Conservation (phyloP, 2,797 vertebrate species). For the Hyperoplus lanceolatus region DNA sequence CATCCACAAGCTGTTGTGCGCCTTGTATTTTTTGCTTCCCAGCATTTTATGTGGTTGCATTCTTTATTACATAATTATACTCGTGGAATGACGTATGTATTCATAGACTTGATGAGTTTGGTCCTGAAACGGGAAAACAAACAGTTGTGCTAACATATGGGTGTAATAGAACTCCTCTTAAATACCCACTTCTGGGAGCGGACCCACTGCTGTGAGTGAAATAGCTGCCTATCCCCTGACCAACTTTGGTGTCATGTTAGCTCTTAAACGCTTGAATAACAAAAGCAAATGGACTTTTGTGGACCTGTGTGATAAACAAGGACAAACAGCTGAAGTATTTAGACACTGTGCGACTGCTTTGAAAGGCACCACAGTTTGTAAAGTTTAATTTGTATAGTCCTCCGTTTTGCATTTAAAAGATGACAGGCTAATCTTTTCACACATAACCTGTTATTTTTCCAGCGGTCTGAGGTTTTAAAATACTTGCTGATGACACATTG, state of each 20-base stretch:
- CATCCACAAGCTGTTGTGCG: constrained; percentile 1
- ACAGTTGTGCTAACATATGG: constrained; percentile 11
- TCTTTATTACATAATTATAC: constrained; percentile 32
- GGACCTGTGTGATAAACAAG: background rate
- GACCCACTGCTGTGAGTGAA: background rate
- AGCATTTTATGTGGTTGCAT: constrained; percentile 13
- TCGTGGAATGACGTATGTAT: constrained; percentile 25
- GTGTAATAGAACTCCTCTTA: background rate
- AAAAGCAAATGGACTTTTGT: background rate
- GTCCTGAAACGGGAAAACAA: constrained; percentile 34
- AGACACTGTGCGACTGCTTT: background rate
- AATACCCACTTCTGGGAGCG: background rate
- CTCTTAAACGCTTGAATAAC: background rate
- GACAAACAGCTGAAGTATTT: background rate
- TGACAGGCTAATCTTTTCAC: background rate
- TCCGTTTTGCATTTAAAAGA: background rate
- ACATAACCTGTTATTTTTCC: no score
- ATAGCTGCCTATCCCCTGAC: no score
- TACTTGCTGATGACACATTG: background rate
- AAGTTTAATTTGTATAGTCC: background rate
- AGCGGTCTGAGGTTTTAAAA: background rate
- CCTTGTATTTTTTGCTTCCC: constrained; percentile 15
- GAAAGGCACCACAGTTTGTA: background rate
- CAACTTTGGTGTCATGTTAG: background rate
- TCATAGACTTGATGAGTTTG: constrained; percentile 28